phyloP scores from a whole-genome alignment of 2,113 vertebrate genomes.

The Halcyon senegalensis region DNA sequence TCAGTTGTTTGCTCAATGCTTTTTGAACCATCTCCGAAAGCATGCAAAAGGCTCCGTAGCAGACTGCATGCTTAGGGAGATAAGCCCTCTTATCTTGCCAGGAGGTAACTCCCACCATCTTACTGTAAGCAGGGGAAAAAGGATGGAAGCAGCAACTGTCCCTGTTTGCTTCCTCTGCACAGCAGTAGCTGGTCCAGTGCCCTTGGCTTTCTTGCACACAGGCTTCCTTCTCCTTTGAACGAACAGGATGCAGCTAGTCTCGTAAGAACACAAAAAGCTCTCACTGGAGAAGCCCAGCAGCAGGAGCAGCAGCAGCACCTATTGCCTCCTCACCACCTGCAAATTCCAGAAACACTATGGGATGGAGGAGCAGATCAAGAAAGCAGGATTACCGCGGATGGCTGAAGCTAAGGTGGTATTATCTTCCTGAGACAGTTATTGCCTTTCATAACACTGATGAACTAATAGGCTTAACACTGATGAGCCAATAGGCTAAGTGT shows the following conservation, averaged over 20 bases:
- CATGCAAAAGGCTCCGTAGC: background rate
- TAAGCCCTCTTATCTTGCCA: accelerated
- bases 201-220: background rate
- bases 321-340: background rate
- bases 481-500: background rate
- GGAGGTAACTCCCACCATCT: background rate
- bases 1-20: background rate
- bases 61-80: background rate
- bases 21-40: background rate
- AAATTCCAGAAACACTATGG: background rate
- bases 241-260: background rate
- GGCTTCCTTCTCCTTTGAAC: accelerated
- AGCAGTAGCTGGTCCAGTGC: background rate
- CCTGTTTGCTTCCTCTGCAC: background rate
- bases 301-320: background rate
- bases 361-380: background rate
- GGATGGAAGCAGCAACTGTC: background rate
- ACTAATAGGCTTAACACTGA: background rate
- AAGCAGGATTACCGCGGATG: background rate
- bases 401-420: background rate
- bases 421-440: background rate
- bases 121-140: background rate
- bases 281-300: background rate
- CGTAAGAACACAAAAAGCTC: background rate
- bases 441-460: background rate